Percentiles rank a stretch among this genome's conserved stretches.
Conservation (phyloP, 2,888 invertebrate species). For the Lordiphosa andalusiaca region DNA sequence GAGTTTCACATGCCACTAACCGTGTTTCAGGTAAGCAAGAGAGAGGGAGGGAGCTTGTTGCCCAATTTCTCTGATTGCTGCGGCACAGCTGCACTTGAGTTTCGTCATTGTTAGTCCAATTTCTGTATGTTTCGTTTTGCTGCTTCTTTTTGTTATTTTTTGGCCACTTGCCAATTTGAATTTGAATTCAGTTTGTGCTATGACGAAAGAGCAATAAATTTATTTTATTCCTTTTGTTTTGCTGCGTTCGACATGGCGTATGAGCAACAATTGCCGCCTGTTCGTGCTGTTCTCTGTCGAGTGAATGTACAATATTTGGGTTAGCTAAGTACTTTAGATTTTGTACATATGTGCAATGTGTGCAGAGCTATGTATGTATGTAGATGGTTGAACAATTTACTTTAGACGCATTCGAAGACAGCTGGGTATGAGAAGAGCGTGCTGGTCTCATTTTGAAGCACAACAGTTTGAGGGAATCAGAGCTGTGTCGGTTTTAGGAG, state of each 20-base stretch:
- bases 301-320: slow-evolving; percentile 63
- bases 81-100: slow-evolving; percentile 25
- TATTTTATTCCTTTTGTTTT: slow-evolving; percentile 41
- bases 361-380: not conserved
- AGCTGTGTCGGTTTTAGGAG: no score
- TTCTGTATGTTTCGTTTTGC: slow-evolving; percentile 16
- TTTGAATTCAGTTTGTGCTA: slow-evolving; percentile 45
- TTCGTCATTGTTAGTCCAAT: slow-evolving; percentile 31
- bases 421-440: no score
- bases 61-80: slow-evolving; percentile 7
- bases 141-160: not conserved
- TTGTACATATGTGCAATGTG: slow-evolving; percentile 7
- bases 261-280: slow-evolving; percentile 43
- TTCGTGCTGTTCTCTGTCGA: slow-evolving; percentile 6
- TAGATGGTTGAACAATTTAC: slow-evolving; percentile 27
- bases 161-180: slow-evolving; percentile 13
- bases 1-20: slow-evolving; percentile 81
- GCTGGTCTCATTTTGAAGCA: no score
- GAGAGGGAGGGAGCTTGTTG: not conserved
- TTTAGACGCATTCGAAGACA: slow-evolving; percentile 43
- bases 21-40: slow-evolving; percentile 80
- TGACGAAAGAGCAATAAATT: slow-evolving; percentile 55
- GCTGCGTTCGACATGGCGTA: slow-evolving; percentile 25
- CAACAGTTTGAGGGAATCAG: no score
- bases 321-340: slow-evolving; percentile 34